These are phyloP conservation scores for Ciconia nigra DNA, from an alignment of 2,797 vertebrate species.

Conservation along the genomic window DNA sequence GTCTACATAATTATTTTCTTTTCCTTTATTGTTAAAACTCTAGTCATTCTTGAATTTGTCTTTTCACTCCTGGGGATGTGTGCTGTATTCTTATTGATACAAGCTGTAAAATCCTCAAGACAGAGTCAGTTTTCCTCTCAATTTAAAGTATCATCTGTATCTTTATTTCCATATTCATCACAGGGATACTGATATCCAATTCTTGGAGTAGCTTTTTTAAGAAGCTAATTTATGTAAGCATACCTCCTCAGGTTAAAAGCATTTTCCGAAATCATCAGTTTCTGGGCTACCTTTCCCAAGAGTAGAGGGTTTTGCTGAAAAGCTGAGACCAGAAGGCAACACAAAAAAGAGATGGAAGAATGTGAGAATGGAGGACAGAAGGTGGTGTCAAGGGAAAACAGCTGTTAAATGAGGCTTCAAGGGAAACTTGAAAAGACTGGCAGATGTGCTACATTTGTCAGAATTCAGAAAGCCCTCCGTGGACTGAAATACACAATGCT, in stretches of 20 bases:
- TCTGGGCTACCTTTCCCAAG: background rate
- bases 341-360: background rate
- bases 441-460: constrained; percentile 19
- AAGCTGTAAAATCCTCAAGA: background rate
- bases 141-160: background rate
- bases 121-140: background rate
- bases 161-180: background rate
- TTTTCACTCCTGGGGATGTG: background rate
- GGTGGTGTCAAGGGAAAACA: background rate
- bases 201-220: background rate
- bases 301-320: background rate
- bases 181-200: background rate
- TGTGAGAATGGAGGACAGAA: background rate
- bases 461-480: background rate
- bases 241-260: background rate
- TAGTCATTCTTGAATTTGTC: background rate
- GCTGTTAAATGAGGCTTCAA: background rate
- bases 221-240: background rate
- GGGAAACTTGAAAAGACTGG: constrained; percentile 11
- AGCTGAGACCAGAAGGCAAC: background rate
- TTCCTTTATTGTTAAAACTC: background rate
- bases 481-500: background rate
- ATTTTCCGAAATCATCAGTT: background rate
- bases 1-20: background rate
- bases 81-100: background rate